Evolutionary conservation across 2,888 invertebrate species (phyloP).

Genomic region (Poecilus cupreus): DNA sequence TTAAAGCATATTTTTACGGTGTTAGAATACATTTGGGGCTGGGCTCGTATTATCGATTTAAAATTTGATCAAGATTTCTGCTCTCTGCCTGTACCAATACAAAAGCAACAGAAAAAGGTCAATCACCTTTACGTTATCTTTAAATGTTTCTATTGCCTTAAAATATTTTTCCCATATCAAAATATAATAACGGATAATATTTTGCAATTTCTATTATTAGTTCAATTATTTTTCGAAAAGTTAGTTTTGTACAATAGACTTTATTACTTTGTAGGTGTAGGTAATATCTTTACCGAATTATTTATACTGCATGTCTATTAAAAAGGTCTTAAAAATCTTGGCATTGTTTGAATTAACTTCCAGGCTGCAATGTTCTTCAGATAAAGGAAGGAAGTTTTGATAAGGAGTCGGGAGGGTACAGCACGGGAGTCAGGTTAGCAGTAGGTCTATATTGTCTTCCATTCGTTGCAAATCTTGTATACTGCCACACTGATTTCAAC

Average conservation of each 20-base stretch:
- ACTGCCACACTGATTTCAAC: slow-evolving; percentile 26
- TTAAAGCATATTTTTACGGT: too few species aligned
- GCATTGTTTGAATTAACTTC: slow-evolving; percentile 15
- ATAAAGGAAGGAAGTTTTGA: slow-evolving; percentile 35
- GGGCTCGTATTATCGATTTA: too few species aligned
- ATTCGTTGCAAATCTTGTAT: slow-evolving; percentile 18
- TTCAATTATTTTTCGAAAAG: too few species aligned
- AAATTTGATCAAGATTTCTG: too few species aligned
- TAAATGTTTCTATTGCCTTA: too few species aligned
- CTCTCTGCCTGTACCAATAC: too few species aligned
- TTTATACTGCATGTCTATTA: neutral
- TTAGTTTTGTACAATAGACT: neutral
- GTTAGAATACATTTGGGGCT: too few species aligned
- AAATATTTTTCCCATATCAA: too few species aligned
- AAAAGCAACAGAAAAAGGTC: too few species aligned
- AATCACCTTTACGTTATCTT: too few species aligned
- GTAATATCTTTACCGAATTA: slow-evolving; percentile 1
- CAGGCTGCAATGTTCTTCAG: neutral
- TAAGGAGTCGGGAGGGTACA: neutral
- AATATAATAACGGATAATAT: too few species aligned
- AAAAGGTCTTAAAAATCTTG: neutral
- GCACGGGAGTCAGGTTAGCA: neutral
- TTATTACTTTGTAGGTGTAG: neutral
- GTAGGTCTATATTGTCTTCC: slow-evolving; percentile 7
- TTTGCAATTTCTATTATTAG: too few species aligned